These are phyloP conservation scores for Acleris holmiana DNA, from an alignment of 2,888 invertebrate species.

Conservation along the genomic window DNA sequence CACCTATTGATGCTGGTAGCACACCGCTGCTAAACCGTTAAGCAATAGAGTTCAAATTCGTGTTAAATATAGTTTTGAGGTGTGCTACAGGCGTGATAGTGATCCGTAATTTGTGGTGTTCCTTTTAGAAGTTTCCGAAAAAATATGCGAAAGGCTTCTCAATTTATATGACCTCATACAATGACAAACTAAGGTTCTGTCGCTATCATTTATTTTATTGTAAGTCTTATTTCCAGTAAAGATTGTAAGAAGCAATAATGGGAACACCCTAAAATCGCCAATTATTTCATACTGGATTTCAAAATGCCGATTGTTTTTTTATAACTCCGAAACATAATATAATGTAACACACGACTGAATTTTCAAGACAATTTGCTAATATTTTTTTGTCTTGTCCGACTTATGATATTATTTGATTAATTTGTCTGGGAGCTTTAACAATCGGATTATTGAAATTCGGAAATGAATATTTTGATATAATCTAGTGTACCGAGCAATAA, in stretches of 20 bases:
- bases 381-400: neutral
- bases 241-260: constrained; percentile 66
- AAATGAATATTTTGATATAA: too few species aligned
- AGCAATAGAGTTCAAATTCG: too few species aligned
- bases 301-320: too few species aligned
- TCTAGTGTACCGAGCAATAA: too few species aligned
- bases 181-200: constrained; percentile 59
- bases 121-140: constrained; percentile 65
- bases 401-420: neutral
- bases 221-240: constrained; percentile 60
- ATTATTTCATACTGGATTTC: too few species aligned
- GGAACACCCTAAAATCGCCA: constrained; percentile 10
- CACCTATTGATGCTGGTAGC: constrained; percentile 41
- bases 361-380: neutral
- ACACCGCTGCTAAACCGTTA: too few species aligned
- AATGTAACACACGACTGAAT: too few species aligned
- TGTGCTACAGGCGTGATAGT: constrained; percentile 39
- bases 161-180: constrained; percentile 55
- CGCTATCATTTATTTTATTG: constrained; percentile 61
- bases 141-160: constrained; percentile 56
- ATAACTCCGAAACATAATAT: too few species aligned
- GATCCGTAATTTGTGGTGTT: constrained; percentile 52
- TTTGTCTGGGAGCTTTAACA: too few species aligned
- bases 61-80: too few species aligned
- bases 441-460: too few species aligned